Evolutionary conservation across 2,888 invertebrate species (phyloP), one percentile per base, ranked within the genome.

Genomic region (Hesperia comma): DNA sequence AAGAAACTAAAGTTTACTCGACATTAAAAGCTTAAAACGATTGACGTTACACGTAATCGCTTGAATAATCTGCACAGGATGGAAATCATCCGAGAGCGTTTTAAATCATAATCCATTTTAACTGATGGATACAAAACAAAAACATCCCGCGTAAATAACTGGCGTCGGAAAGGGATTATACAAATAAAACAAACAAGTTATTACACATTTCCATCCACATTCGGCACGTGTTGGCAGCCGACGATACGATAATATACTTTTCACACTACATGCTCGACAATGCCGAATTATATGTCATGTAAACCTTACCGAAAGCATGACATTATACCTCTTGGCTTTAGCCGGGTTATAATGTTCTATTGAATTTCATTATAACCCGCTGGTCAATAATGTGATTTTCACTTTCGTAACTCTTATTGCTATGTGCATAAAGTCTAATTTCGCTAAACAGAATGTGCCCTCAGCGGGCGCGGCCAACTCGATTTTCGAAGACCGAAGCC

Each of bases 181-280:
- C 69, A 79, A 82, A 80, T 77, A 78, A 73, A 74, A 73, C 71
- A 76, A 78, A 83, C 72, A 77, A 82, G 82, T 81, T 80, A 84
- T 83, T 56, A 53, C 63, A 51, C 49, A 49, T 37, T 83, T 80
- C 74, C 74, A 77, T 79, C 73, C 70, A 78, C 81, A 80, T 84
- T 83, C 74, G 84, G 81, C 90, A 89, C 90, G 89, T 88, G 85
- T 89, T 88, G 87, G 90, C 90, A 87, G 70, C 81, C 71, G 62
- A 70, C 73, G 75, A 74, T 79, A 79, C 75, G 79, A 78, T 37
- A n/a, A n/a, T 82, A 82, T 85, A 85, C 80, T 82, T 5, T 26
- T 4, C 26, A 26, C 5, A 26, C 2, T 26, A 26, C 5, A 26
- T 26, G 26, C 26, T 26, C n/a, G n/a, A n/a, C n/a, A n/a, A n/a